A percentile compares a stretch with the other conserved stretches of the same genome.
phyloP scores from a whole-genome alignment of 1,140 invertebrate species.

The Ceratitis capitata region DNA sequence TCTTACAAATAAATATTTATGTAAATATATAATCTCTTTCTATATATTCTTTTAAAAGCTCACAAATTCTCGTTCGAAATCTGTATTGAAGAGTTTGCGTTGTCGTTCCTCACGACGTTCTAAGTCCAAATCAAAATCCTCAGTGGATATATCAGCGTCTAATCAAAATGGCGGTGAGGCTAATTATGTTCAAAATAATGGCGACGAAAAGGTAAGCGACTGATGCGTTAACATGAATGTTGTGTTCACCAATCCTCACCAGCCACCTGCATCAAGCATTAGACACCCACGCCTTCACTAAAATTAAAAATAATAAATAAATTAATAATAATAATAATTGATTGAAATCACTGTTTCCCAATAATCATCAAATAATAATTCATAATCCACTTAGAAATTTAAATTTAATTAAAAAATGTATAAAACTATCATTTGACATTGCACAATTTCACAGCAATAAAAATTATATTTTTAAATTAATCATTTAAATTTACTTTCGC shows the following conservation, averaged over 20 bases:
- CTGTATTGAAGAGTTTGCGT: constrained; percentile 45
- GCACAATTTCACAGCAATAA: background rate
- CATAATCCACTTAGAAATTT: background rate
- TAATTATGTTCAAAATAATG: background rate
- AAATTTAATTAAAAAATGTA: too few species aligned
- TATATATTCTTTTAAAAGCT: constrained; percentile 41
- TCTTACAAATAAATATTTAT: constrained; percentile 9
- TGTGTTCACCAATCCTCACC: background rate
- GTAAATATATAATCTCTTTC: constrained; percentile 34
- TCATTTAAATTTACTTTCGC: background rate
- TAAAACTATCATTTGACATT: too few species aligned
- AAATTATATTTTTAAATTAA: background rate
- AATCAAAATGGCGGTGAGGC: constrained; percentile 31
- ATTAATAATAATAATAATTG: background rate
- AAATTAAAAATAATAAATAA: background rate
- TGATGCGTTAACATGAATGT: constrained; percentile 7
- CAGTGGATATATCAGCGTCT: constrained; percentile 11
- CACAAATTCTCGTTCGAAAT: constrained; percentile 43
- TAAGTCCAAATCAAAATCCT: constrained; percentile 43
- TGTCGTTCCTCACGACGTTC: constrained; percentile 44
- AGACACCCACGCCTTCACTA: background rate
- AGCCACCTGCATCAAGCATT: background rate
- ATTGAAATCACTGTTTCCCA: background rate
- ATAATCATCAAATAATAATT: background rate
- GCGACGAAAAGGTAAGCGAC: constrained; percentile 40